Evolutionary conservation across 2,888 invertebrate species (phyloP).

Genomic region (Zygogramma bicolorata): DNA sequence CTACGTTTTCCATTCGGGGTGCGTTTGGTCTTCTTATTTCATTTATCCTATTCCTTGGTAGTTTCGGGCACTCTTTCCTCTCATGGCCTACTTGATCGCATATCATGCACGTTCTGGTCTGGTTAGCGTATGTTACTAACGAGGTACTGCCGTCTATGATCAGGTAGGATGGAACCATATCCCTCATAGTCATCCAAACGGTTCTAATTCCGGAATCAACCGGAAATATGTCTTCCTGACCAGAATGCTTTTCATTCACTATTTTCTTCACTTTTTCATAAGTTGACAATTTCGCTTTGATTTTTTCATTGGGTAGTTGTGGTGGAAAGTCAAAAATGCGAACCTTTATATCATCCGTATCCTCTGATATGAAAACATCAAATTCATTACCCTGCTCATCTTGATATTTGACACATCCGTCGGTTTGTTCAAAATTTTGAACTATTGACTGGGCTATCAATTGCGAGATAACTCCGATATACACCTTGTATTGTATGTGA

Average conservation of each 20-base stretch:
- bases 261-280: no score
- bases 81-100: background rate
- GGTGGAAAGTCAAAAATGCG: background rate
- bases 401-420: background rate
- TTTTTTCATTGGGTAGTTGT: background rate
- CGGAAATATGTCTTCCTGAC: no score
- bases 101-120: slow-evolving; percentile 1
- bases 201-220: no score
- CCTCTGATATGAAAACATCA: background rate
- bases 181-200: no score
- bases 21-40: background rate
- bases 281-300: background rate
- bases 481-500: slow-evolving; percentile 3
- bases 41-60: background rate
- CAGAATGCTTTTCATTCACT: no score
- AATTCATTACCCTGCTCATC: background rate
- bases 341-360: background rate
- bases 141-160: background rate
- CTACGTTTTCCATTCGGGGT: background rate
- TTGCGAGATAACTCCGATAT: background rate
- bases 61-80: background rate
- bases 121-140: background rate
- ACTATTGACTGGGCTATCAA: background rate
- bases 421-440: background rate
- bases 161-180: background rate